Percentiles rank a stretch among this genome's conserved stretches.
Conservation (phyloP, 2,113 vertebrate genomes). For the Bombycilla garrulus region DNA sequence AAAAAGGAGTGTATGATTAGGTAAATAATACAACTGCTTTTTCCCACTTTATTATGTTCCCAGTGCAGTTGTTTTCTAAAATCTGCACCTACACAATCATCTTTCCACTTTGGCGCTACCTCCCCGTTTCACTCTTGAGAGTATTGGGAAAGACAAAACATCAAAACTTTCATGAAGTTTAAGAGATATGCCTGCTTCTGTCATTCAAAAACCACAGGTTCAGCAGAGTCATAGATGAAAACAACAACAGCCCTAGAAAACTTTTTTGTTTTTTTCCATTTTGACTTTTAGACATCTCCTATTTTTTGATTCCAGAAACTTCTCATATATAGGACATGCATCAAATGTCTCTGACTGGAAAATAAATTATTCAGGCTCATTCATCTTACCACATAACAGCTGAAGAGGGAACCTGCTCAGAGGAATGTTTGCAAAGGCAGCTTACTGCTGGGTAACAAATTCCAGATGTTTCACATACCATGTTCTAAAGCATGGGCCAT, state of each 20-base stretch:
- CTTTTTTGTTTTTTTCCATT: not conserved
- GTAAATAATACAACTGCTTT: not conserved
- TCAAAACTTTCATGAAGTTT: not conserved
- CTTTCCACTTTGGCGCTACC: not conserved
- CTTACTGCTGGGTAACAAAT: not conserved
- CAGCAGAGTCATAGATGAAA: not conserved
- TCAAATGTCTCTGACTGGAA: not conserved
- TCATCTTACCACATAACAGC: not conserved
- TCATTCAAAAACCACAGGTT: not conserved
- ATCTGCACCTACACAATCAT: not conserved
- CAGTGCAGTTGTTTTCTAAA: not conserved
- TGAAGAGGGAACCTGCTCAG: not conserved
- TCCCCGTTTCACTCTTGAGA: not conserved
- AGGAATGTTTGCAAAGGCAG: not conserved
- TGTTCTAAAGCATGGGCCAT: not conserved
- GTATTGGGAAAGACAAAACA: fast-evolving
- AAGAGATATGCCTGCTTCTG: not conserved
- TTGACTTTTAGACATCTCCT: not conserved
- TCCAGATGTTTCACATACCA: not conserved
- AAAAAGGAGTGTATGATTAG: not conserved
- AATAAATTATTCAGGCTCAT: not conserved
- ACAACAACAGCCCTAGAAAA: not conserved
- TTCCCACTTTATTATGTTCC: not conserved
- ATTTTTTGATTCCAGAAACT: not conserved
- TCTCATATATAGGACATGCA: not conserved